These are phyloP conservation scores for Megaustenia siamemsis DNA, from an alignment of 2,888 invertebrate genomes.

Conservation along the genomic window DNA sequence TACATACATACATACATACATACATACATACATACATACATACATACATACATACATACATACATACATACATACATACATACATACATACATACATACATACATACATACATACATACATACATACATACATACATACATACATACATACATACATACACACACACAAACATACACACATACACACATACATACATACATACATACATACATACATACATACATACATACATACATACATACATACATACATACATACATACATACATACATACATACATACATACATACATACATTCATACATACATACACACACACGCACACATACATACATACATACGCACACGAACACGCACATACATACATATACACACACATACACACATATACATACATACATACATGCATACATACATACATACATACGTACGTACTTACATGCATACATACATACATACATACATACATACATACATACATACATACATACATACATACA, in stretches of 20 bases:
- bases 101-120: constrained; percentile 13
- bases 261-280: no score
- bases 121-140: constrained; percentile 16
- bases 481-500: constrained; percentile 14
- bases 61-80: constrained; percentile 10
- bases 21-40: background rate
- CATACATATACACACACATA: no score
- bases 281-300: no score
- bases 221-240: background rate
- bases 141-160: constrained; percentile 2
- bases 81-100: constrained; percentile 12
- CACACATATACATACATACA: no score
- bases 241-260: background rate
- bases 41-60: constrained; percentile 5
- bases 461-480: constrained; percentile 8
- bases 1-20: background rate
- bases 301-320: no score
- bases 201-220: background rate
- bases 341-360: no score
- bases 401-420: constrained; percentile 26
- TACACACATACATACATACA: constrained; percentile 20
- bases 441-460: constrained; percentile 23
- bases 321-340: no score
- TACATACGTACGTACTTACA: no score
- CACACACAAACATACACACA: no score